Evolutionary conservation across 30 jellyfish, hydroid and myxozoan genomes (phyloP).

Genomic region (Nemopilema nomurai): DNA sequence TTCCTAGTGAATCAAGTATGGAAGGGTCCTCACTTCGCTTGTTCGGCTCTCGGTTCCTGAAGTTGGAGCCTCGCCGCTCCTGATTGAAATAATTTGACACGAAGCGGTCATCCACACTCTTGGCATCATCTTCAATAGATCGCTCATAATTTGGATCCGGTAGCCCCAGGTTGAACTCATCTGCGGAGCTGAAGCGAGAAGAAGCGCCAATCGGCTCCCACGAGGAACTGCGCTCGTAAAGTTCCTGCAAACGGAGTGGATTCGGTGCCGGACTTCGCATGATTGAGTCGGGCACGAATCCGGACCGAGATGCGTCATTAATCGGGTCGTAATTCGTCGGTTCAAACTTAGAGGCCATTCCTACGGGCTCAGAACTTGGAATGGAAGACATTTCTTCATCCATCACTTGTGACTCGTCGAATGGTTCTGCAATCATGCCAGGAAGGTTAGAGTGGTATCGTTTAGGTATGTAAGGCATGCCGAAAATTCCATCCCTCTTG

Average conservation of each 20-base stretch:
- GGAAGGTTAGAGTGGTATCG: background rate
- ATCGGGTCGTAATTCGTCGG: slow-evolving; percentile 28
- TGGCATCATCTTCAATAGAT: slow-evolving; percentile 65
- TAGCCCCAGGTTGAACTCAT: slow-evolving; percentile 51
- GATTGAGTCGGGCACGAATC: slow-evolving; percentile 1
- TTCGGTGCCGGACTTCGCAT: slow-evolving; percentile 57
- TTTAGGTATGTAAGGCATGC: slow-evolving; percentile 54
- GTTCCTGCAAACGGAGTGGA: slow-evolving; percentile 49
- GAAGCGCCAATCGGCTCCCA: slow-evolving; percentile 71
- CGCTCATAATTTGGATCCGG: slow-evolving; percentile 73
- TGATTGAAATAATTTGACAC: slow-evolving; percentile 39
- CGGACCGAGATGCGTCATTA: slow-evolving; percentile 30
- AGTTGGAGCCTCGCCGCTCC: slow-evolving; percentile 13
- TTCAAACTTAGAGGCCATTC: slow-evolving; percentile 40
- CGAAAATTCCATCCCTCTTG: slow-evolving; percentile 18
- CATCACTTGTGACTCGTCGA: slow-evolving; percentile 56
- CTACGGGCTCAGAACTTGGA: slow-evolving; percentile 67
- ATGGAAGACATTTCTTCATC: slow-evolving; percentile 59
- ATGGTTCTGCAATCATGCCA: slow-evolving; percentile 13
- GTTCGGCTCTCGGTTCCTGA: background rate
- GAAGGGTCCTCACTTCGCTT: slow-evolving; percentile 7
- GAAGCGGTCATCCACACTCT: slow-evolving; percentile 46
- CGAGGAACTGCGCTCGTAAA: slow-evolving; percentile 57
- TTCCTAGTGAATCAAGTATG: slow-evolving; percentile 53
- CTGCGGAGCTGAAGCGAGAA: slow-evolving; percentile 34